A percentile compares a stretch with the other conserved stretches of the same genome.
These are phyloP conservation scores for Apus apus DNA, from an alignment of 2,113 vertebrate species.

Conservation along the genomic window DNA sequence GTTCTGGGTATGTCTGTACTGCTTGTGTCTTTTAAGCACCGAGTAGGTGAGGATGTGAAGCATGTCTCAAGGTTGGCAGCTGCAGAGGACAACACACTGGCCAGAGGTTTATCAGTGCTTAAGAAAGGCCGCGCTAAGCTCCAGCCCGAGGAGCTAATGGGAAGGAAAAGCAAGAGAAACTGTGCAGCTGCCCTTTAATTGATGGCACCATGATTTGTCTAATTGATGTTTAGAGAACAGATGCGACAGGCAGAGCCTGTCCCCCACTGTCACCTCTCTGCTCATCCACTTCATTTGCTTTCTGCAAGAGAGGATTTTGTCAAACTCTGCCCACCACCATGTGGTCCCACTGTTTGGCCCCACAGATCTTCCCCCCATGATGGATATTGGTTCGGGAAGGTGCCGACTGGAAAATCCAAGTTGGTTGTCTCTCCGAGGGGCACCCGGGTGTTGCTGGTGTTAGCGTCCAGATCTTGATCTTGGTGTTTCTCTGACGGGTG, in stretches of 20 bases:
- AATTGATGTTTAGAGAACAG: neutral
- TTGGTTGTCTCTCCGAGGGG: accelerated
- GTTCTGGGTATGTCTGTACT: accelerated
- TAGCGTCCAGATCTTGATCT: accelerated
- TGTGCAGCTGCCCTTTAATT: neutral
- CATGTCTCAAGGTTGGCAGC: neutral
- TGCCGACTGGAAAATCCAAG: neutral
- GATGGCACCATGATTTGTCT: neutral
- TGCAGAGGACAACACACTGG: neutral
- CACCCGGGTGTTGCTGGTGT: neutral
- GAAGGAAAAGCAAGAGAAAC: neutral
- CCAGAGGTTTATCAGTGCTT: neutral
- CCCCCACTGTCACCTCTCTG: neutral
- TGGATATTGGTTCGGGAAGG: neutral
- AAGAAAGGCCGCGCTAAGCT: neutral
- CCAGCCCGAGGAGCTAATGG: neutral
- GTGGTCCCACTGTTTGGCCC: neutral
- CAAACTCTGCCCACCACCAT: neutral
- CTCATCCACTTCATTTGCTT: neutral
- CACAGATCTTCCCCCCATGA: neutral
- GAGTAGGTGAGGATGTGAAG: accelerated
- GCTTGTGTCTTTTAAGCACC: neutral
- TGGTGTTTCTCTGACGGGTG: neutral
- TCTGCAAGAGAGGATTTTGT: neutral
- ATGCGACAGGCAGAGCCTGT: neutral